Base-by-base conservation (phyloP, 2,797 vertebrate species). In the Hoplostethus mediterraneus region DNA sequence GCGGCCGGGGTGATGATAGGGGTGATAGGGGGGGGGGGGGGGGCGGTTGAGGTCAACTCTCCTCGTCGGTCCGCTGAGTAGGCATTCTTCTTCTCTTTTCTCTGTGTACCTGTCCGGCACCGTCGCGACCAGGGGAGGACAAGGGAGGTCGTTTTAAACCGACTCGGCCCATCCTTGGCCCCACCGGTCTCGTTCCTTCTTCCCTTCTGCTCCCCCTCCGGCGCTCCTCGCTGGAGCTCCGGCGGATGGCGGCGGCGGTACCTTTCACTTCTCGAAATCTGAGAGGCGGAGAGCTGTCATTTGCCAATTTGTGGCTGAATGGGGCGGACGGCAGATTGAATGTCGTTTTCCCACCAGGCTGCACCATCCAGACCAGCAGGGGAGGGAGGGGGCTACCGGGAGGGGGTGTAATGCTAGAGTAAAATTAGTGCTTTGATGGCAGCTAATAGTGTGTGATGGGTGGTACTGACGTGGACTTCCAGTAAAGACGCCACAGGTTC, bases 311-410 rank as follows among this genome's bases (percentile, higher is more conserved):
- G 93, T n/a, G 94, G 56, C 84, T 95, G 94, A 96, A 93, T 96
- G 91, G 92, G 79, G 78, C 69, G 83, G 91, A 85, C 84, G 75
- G 92, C 81, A 94, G 96, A 97, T 97, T 96, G 94, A 97, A 96
- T 97, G 95, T 96, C 94, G 93, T 94, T 96, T 96, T 95, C 95
- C 96, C 96, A 97, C 95, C 95, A 95, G 93, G 92, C 95, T 94
- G 92, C 93, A 49, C 92, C 94, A 94, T 94, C 93, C 93, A 92
- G 91, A 93, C 74, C 92, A 92, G 93, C 83, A 79, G 94, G 95
- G 90, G 94, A 78, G 86, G 89, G 94, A 89, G 91, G 92, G 91
- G 91, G 78, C 13, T 49, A 83, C 74, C 51, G 85, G 90, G 87
- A 91, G 91, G 88, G 81, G 81, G 88, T 91, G 94, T 95, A 96